A percentile compares a stretch with the other conserved stretches of the same genome.
phyloP scores from a whole-genome alignment of 2,113 vertebrate species.

The Microtus richardsoni region DNA sequence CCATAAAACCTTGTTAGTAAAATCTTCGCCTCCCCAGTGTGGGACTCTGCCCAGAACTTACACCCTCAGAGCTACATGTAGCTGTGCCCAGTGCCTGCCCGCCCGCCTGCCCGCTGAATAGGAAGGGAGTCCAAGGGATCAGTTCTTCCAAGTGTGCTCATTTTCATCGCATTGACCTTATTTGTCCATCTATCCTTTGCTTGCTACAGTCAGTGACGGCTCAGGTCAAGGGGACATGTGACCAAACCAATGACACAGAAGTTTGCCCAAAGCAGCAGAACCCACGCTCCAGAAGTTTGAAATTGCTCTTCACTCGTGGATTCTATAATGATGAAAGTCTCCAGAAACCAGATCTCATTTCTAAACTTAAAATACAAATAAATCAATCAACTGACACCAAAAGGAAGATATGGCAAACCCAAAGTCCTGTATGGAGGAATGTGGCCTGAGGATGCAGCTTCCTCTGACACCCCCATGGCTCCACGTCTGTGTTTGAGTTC shows the following conservation, averaged over 20 bases:
- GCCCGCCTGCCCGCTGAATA: not conserved
- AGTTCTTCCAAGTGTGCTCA: not conserved
- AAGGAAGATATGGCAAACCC: not conserved
- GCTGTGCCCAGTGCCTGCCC: not conserved
- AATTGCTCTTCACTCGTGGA: not conserved
- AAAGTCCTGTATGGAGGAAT: not conserved
- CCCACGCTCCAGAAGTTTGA: not conserved
- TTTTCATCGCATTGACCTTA: not conserved
- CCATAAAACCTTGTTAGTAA: slow-evolving; percentile 61
- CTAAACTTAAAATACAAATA: not conserved
- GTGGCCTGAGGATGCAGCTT: not conserved
- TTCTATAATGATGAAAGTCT: slow-evolving; percentile 11
- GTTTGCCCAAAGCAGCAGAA: not conserved
- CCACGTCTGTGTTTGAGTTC: not conserved
- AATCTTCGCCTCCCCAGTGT: slow-evolving; percentile 45
- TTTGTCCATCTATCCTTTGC: not conserved
- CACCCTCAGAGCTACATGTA: not conserved
- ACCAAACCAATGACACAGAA: not conserved
- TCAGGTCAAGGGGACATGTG: not conserved
- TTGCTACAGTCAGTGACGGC: not conserved
- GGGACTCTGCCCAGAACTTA: slow-evolving; percentile 27
- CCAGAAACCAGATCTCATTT: not conserved
- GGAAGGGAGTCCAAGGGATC: not conserved
- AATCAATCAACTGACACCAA: not conserved
- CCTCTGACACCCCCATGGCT: fast-evolving